A percentile compares a stretch with the other conserved stretches of the same genome.
Conservation (phyloP, 2,888 invertebrate genomes). For the Phania funesta region DNA sequence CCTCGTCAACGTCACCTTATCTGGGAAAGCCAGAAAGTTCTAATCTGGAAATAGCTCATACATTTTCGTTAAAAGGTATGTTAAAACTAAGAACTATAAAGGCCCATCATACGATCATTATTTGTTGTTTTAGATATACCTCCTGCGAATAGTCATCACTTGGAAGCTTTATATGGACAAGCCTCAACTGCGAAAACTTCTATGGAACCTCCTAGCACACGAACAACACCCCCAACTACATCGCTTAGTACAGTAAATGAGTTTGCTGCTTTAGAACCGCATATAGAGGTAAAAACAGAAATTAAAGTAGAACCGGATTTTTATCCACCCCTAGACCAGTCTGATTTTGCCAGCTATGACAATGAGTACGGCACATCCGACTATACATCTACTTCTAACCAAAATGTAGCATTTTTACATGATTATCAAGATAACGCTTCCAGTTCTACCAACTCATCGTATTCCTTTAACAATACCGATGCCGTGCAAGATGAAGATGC, state of each 20-base stretch:
- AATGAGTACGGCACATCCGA: conserved; percentile 72
- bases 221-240: conserved; percentile 19
- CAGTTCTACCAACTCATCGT: conserved; percentile 56
- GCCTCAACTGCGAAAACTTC: conserved; percentile 37
- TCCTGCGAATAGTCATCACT: conserved; percentile 37
- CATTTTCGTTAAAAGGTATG: conserved; percentile 53
- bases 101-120: not conserved
- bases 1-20: conserved; percentile 33
- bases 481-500: conserved; percentile 70
- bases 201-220: conserved; percentile 22
- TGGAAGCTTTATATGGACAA: conserved; percentile 34
- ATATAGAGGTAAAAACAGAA: conserved; percentile 71
- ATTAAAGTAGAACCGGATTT: conserved; percentile 72
- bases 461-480: conserved; percentile 50
- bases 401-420: conserved; percentile 52
- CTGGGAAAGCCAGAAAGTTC: conserved; percentile 49
- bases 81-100: not conserved
- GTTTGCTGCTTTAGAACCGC: conserved; percentile 50
- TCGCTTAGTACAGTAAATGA: conserved; percentile 17
- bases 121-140: conserved; percentile 54
- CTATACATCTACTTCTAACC: conserved; percentile 39
- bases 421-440: conserved; percentile 64
- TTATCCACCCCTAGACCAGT: conserved; percentile 64
- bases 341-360: conserved; percentile 69
- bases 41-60: conserved; percentile 48